phyloP scores from a whole-genome alignment of 2,797 vertebrate genomes.

The Acipenser ruthenus region DNA sequence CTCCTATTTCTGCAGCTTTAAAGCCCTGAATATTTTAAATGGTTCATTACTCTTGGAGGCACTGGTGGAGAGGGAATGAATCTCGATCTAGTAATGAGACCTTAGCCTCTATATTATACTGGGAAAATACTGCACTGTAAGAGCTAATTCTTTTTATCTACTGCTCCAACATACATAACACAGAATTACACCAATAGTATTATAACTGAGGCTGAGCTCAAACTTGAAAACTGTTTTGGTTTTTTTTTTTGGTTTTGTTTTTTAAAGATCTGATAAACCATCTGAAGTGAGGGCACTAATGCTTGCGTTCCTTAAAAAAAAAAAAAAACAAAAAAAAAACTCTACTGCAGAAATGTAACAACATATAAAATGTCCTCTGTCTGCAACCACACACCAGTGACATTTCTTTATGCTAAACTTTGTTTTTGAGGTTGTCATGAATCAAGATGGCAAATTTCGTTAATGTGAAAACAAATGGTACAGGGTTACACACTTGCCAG shows the following conservation, averaged over 20 bases:
- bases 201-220: neutral
- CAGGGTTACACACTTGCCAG: too few relatives aligned
- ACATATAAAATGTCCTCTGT: too few relatives aligned
- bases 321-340: too few relatives aligned
- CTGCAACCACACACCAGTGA: too few relatives aligned
- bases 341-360: too few relatives aligned
- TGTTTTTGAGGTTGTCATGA: too few relatives aligned
- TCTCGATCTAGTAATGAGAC: slow-evolving; percentile 6
- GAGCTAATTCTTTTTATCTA: neutral
- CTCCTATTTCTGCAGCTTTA: slow-evolving; percentile 5
- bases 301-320: neutral
- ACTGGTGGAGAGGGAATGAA: neutral
- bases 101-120: neutral
- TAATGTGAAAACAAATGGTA: too few relatives aligned
- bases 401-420: too few relatives aligned
- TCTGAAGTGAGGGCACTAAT: neutral
- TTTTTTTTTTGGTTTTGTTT: too few relatives aligned
- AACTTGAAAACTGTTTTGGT: neutral
- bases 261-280: neutral
- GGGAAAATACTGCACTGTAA: neutral
- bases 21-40: slow-evolving; percentile 6
- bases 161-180: neutral
- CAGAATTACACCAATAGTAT: neutral
- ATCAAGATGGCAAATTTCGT: too few relatives aligned
- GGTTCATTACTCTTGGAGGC: neutral